These are phyloP conservation scores for Maniola jurtina DNA, from an alignment of 1,140 invertebrate species.

Conservation along the genomic window DNA sequence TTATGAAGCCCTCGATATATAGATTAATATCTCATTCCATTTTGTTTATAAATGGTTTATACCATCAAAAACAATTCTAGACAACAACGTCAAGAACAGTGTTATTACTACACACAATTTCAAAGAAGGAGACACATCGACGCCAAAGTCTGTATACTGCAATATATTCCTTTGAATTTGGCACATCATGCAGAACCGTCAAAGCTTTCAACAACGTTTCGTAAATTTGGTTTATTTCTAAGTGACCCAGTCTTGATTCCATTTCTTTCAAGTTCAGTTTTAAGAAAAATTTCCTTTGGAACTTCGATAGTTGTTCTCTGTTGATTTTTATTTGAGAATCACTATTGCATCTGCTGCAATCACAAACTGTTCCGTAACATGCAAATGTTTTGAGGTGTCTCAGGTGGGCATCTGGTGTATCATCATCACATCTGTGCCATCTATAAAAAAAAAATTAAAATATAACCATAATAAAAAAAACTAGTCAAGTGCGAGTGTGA, in stretches of 20 bases:
- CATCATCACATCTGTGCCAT: neutral
- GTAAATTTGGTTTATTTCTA: neutral
- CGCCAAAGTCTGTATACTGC: neutral
- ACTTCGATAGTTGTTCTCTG: neutral
- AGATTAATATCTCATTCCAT: too few relatives aligned
- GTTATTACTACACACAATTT: neutral
- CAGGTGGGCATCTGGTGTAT: too few relatives aligned
- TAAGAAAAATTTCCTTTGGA: neutral
- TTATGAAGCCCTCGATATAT: too few relatives aligned
- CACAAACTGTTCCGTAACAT: neutral
- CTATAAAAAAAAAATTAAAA: neutral
- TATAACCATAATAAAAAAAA: neutral
- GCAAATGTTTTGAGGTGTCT: neutral
- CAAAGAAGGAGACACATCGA: neutral
- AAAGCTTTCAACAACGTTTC: neutral
- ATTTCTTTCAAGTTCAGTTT: neutral
- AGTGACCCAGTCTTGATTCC: neutral
- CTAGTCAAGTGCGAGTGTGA: neutral
- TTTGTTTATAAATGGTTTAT: too few relatives aligned
- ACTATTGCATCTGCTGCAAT: neutral
- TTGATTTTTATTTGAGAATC: neutral
- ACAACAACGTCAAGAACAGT: neutral
- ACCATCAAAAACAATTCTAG: neutral
- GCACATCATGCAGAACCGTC: neutral
- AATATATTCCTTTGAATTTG: neutral